Percentiles rank a stretch among this genome's conserved stretches.
Conservation (phyloP, 2,113 vertebrate species). For the Epinephelus moara region DNA sequence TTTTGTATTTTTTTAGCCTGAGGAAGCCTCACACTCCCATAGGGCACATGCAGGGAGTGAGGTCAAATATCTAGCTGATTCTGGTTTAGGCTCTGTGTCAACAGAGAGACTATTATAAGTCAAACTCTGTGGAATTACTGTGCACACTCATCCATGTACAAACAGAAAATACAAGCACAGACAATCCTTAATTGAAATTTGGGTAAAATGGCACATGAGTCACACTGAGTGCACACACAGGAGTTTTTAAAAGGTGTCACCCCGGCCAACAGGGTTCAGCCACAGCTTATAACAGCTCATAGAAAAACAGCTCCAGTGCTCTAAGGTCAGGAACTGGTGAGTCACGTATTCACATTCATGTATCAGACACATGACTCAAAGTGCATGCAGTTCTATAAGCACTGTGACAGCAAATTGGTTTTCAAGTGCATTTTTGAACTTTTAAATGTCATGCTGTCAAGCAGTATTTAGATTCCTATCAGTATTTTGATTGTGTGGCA, state of each 20-base stretch:
- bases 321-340: constrained; percentile 2
- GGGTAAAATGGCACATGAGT: not conserved
- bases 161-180: not conserved
- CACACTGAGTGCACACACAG: not conserved
- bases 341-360: not conserved
- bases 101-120: constrained; percentile 19
- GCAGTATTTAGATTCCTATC: too few species aligned
- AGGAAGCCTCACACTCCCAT: constrained; percentile 28
- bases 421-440: not conserved
- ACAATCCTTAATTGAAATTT: not conserved
- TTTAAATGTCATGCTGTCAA: too few species aligned
- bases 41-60: constrained; percentile 38
- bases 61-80: constrained; percentile 49
- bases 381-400: not conserved
- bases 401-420: not conserved
- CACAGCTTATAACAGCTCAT: not conserved
- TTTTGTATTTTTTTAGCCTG: constrained; percentile 32
- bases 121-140: not conserved
- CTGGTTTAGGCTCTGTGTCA: constrained; percentile 18
- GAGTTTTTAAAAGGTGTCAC: not conserved
- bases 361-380: constrained; percentile 1
- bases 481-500: too few species aligned
- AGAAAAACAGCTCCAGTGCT: constrained; percentile 10
- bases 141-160: not conserved
- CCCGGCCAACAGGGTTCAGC: constrained; percentile 1